Conservation (phyloP, 2,888 invertebrate species). For the Adelphocoris suturalis region DNA sequence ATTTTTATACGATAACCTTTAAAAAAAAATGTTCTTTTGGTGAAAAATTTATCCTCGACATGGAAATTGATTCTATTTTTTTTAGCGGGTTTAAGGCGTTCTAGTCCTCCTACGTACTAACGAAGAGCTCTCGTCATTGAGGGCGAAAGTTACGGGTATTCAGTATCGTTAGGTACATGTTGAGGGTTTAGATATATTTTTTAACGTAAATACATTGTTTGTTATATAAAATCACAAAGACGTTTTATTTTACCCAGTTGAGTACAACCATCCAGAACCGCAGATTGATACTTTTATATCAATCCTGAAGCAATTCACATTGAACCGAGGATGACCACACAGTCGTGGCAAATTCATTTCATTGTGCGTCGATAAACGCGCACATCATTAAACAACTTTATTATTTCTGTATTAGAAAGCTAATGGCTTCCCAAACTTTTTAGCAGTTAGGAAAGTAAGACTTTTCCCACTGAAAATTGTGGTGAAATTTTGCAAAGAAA, state of each 20-base stretch:
- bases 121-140: conserved; percentile 3
- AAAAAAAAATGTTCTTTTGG: conserved; percentile 2
- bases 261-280: no score
- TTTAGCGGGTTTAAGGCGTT: neutral
- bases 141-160: conserved; percentile 8
- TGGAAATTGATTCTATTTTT: neutral
- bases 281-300: no score
- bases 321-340: no score
- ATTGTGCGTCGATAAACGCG: no score
- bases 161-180: conserved; percentile 36
- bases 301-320: no score
- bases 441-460: no score
- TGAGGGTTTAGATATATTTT: conserved; percentile 31
- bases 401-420: no score
- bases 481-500: no score
- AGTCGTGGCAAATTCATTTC: no score
- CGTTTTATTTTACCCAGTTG: neutral
- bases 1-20: neutral
- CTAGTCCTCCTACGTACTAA: conserved; percentile 39
- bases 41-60: neutral
- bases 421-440: no score
- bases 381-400: no score
- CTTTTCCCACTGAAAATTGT: no score
- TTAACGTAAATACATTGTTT: conserved; percentile 15
- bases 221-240: conserved; percentile 16